Base-by-base conservation (phyloP, 2,113 vertebrate species). In the Tenebrosternarchus preto region DNA sequence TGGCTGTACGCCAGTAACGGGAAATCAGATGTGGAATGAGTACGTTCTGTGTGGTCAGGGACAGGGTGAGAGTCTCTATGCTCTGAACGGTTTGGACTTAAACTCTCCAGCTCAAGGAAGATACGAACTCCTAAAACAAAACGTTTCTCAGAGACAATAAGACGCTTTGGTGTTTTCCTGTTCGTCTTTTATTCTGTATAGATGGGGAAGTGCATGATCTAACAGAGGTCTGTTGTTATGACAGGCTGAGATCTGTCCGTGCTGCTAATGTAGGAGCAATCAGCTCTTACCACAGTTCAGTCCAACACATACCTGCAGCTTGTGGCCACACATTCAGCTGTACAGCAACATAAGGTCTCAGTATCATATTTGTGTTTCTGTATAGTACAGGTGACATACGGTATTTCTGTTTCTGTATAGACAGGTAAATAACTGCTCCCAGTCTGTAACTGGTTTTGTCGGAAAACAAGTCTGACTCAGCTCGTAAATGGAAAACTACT, bases 401-500 rank as follows among this genome's bases (percentile, higher is more conserved):
- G n/a, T n/a, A n/a, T n/a, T n/a, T n/a, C n/a, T n/a, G n/a, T n/a
- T n/a, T n/a, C n/a, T n/a, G n/a, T n/a, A n/a, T n/a, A 71, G 68
- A 63, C 25, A 73, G 78, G 59, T 80, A 80, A 73, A 80, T 73
- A 73, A 5, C 29, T n/a, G 25, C 59, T 66, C 36, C 57, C 43
- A 33, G 56, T 53, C 24, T 25, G 43, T 6, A 63, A 60, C 59
- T 69, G 64, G 76, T n/a, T 25, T 69, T 22, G 27, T 22, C 27
- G 64, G 53, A 39, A 69, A 59, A 66, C 17, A 60, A 2, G 25
- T 61, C 68, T 72, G 77, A 79, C 56, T 80, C 39, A 19, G 25
- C 39, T 43, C 57, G 53, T 73, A 64, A 73, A 66, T 24, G 70
- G 69, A 80, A 80, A 80, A 80, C 63, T 80, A 72, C 69, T 55